These are phyloP conservation scores for Oscheius myriophilus DNA, from an alignment of 2,888 invertebrate species.

Conservation along the genomic window DNA sequence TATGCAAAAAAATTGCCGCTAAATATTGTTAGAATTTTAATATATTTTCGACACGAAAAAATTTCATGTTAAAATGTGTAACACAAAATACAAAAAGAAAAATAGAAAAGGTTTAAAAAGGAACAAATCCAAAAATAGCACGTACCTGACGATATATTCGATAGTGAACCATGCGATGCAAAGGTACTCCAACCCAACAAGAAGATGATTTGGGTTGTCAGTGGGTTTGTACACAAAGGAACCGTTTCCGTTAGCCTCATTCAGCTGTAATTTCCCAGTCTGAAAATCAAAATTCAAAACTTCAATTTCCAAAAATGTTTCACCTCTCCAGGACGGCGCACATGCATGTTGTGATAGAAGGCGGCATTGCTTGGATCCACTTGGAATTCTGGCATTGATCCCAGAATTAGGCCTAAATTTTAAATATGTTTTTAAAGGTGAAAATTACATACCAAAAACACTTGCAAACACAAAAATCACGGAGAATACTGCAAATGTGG, in stretches of 20 bases:
- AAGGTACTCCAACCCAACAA: conserved; percentile 64
- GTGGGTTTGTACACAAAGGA: conserved; percentile 57
- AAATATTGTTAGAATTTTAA: no score
- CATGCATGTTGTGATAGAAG: conserved; percentile 64
- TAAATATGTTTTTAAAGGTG: background rate
- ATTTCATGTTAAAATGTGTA: no score
- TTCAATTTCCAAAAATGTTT: background rate
- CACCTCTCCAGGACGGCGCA: conserved; percentile 41
- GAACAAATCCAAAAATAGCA: background rate
- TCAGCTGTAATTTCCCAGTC: conserved; percentile 11
- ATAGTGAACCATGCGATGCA: conserved; percentile 70
- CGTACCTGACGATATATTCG: conserved; percentile 61
- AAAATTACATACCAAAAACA: conserved; percentile 50
- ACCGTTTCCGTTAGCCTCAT: no score
- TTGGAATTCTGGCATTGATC: conserved; percentile 70
- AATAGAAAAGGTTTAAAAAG: background rate
- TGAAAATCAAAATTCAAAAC: conserved; percentile 25
- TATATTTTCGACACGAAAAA: no score
- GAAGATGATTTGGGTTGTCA: conserved; percentile 56
- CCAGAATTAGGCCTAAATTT: conserved; percentile 62
- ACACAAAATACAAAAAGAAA: no score
- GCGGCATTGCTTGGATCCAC: conserved; percentile 61
- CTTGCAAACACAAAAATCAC: conserved; percentile 69
- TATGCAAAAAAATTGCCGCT: no score
- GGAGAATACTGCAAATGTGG: conserved; percentile 64